Evolutionary conservation across 2,797 vertebrate genomes (phyloP).

Genomic region (Cyclura pinguis): DNA sequence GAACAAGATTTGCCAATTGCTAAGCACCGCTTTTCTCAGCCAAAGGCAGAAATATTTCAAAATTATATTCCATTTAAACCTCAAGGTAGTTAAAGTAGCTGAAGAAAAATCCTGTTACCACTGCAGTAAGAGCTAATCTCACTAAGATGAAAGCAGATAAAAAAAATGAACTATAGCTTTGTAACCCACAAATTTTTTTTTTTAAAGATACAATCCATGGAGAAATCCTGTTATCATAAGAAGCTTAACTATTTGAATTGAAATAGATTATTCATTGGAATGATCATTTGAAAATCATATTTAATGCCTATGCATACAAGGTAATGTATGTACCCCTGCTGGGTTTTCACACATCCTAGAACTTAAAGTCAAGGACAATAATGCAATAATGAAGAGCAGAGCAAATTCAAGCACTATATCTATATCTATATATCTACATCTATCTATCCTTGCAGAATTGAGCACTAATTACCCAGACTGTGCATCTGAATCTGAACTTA

Average conservation of each 20-base stretch:
- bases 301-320: background rate
- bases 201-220: background rate
- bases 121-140: conserved; percentile 12
- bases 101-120: conserved; percentile 53
- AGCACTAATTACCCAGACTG: background rate
- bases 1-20: conserved; percentile 49
- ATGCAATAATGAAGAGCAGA: conserved; percentile 18
- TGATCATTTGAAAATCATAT: background rate
- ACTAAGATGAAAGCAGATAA: conserved; percentile 42
- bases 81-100: conserved; percentile 29
- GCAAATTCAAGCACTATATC: background rate
- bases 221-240: conserved; percentile 43
- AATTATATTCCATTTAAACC: conserved; percentile 38
- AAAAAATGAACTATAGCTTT: conserved; percentile 38
- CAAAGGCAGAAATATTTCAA: conserved; percentile 47
- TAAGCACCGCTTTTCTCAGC: conserved; percentile 14
- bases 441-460: background rate
- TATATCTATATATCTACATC: too few species aligned
- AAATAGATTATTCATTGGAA: conserved; percentile 28
- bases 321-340: rapidly evolving
- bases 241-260: conserved; percentile 20
- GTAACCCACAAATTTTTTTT: conserved; percentile 20
- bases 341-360: background rate
- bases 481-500: background rate
- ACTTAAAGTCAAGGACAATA: conserved; percentile 29